Conservation (phyloP, 2,113 vertebrate species). For the Equus quagga region DNA sequence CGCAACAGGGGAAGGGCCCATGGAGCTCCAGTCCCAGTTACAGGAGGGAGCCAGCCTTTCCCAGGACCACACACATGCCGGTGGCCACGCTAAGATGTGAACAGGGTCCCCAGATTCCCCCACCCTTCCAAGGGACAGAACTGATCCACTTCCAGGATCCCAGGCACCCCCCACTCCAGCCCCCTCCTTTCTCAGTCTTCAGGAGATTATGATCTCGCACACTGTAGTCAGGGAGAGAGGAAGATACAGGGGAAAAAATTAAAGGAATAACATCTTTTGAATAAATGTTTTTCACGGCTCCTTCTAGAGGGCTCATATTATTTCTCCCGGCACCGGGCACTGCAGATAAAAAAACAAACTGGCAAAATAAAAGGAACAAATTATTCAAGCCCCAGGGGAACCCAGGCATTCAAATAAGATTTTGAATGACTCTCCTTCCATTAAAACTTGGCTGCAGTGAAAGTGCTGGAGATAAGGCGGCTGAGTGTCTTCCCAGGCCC, state of each 20-base stretch:
- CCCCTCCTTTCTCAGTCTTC: not conserved
- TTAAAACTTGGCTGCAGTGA: constrained; percentile 68
- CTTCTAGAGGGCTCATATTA: constrained; percentile 51
- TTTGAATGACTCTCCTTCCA: constrained; percentile 72
- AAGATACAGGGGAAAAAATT: fast-evolving
- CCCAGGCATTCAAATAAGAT: constrained; percentile 73
- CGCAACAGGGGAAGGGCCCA: not conserved
- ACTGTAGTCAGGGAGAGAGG: not conserved
- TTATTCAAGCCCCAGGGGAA: constrained; percentile 71
- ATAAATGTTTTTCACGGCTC: constrained; percentile 61
- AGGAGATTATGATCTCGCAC: not conserved
- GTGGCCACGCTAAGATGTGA: fast-evolving
- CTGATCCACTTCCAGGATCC: fast-evolving
- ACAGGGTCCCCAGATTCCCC: not conserved
- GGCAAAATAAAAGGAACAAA: constrained; percentile 76
- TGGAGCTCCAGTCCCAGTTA: not conserved
- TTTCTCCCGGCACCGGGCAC: constrained; percentile 47
- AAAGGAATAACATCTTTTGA: not conserved
- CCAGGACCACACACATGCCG: fast-evolving
- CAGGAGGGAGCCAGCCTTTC: not conserved
- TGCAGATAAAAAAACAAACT: constrained; percentile 68
- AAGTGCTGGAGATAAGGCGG: not conserved
- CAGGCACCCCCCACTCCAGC: not conserved
- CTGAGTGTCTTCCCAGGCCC: fast-evolving
- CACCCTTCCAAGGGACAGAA: not conserved